phyloP scores from a whole-genome alignment of 2,888 invertebrate genomes.

The Spilosoma lubricipeda region DNA sequence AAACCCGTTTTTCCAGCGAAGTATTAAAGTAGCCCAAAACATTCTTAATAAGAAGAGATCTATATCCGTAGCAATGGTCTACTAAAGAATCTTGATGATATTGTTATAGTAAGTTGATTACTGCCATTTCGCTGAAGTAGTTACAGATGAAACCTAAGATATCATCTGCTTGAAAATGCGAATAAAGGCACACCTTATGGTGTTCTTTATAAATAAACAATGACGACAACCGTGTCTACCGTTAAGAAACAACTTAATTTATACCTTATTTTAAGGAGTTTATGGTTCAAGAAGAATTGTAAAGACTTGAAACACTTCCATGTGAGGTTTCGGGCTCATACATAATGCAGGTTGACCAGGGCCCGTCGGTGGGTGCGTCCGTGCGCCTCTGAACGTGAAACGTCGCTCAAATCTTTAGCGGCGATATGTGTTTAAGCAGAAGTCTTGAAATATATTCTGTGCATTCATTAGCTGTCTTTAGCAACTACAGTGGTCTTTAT shows the following conservation, averaged over 20 bases:
- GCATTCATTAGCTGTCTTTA: background rate
- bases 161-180: background rate
- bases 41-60: too few species aligned
- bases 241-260: constrained; percentile 32
- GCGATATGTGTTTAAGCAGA: constrained; percentile 67
- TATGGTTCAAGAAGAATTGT: constrained; percentile 20
- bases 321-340: constrained; percentile 51
- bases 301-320: constrained; percentile 13
- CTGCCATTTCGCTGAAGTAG: background rate
- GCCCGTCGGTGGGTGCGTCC: constrained; percentile 48
- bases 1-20: too few species aligned
- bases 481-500: background rate
- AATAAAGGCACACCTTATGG: constrained; percentile 33
- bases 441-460: constrained; percentile 39
- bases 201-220: constrained; percentile 56
- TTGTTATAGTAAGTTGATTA: background rate
- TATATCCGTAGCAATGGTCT: too few species aligned
- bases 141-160: background rate
- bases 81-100: too few species aligned
- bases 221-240: background rate
- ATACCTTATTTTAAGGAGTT: constrained; percentile 7
- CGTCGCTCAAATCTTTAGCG: constrained; percentile 62
- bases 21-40: too few species aligned
- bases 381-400: constrained; percentile 25
- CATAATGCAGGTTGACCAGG: constrained; percentile 62